These are phyloP conservation scores for Amphimedon queenslandica DNA, from an alignment of 37 sponge, comb jelly and placozoan genomes.

Conservation along the genomic window DNA sequence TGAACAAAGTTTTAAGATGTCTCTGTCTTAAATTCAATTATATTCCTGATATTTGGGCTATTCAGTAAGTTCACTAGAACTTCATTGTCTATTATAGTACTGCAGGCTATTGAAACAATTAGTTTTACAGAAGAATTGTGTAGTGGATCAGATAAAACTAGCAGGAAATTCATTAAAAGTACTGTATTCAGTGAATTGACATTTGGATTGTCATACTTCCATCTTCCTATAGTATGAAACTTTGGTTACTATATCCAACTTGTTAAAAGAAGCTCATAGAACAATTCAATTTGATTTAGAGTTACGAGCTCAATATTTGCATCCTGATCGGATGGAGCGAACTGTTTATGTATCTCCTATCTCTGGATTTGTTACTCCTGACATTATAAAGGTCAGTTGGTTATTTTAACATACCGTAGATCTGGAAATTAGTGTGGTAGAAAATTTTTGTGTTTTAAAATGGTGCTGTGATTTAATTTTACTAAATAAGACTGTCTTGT, in stretches of 20 bases:
- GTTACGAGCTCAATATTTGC: slow-evolving; percentile 42
- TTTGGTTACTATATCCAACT: slow-evolving; percentile 33
- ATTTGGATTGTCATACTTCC: no score
- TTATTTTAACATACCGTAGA: no score
- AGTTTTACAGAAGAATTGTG: no score
- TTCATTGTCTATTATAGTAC: background rate
- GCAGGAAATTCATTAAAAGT: no score
- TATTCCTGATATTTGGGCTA: slow-evolving; percentile 56
- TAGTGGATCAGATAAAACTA: no score
- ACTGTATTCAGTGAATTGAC: no score
- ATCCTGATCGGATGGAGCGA: slow-evolving; percentile 54
- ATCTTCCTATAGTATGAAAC: slow-evolving; percentile 46
- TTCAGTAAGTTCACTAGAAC: slow-evolving; percentile 17
- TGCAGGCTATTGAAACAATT: no score
- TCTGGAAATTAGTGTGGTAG: no score
- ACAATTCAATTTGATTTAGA: slow-evolving; percentile 42
- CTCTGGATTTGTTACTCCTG: slow-evolving; percentile 35
- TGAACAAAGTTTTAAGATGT: slow-evolving; percentile 24
- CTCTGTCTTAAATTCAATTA: slow-evolving; percentile 56
- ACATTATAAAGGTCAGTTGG: slow-evolving; percentile 53
- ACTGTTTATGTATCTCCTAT: slow-evolving; percentile 56
- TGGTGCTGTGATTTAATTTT: no score
- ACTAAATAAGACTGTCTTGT: no score
- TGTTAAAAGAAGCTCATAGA: slow-evolving; percentile 32
- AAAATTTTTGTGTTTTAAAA: no score